Evolutionary conservation across 2,113 vertebrate genomes (phyloP).

Genomic region (Calypte anna): DNA sequence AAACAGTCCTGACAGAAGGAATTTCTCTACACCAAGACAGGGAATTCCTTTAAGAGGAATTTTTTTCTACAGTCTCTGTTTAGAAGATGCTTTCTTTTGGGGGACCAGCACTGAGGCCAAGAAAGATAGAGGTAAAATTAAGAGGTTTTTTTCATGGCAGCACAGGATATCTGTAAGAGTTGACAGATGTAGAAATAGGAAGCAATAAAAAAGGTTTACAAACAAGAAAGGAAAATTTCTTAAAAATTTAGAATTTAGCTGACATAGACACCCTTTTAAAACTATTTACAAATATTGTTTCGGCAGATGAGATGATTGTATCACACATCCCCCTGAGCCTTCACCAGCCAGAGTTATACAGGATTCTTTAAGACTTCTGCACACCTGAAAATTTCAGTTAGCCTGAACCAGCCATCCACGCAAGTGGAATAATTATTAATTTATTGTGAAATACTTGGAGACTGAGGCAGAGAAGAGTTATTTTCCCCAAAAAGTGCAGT

Average conservation of each 20-base stretch:
- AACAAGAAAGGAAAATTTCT: neutral
- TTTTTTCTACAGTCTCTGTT: neutral
- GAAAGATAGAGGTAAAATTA: neutral
- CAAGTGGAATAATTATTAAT: neutral
- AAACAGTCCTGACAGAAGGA: neutral
- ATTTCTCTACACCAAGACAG: neutral
- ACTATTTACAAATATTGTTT: neutral
- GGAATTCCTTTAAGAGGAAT: neutral
- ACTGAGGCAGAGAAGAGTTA: neutral
- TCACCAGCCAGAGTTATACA: neutral
- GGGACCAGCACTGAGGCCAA: neutral
- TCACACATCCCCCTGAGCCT: neutral
- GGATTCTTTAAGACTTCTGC: neutral
- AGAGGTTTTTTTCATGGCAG: neutral
- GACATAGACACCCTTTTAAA: fast-evolving
- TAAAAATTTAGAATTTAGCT: neutral
- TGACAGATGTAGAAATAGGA: neutral
- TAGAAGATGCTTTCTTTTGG: neutral
- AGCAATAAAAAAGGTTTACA: neutral
- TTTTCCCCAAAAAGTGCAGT: neutral
- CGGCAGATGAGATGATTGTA: neutral
- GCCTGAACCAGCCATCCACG: neutral
- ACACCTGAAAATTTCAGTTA: neutral
- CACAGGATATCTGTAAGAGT: neutral
- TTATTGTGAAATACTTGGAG: neutral